Conservation (phyloP, 2,888 invertebrate species). For the Xiphydria camelus region DNA sequence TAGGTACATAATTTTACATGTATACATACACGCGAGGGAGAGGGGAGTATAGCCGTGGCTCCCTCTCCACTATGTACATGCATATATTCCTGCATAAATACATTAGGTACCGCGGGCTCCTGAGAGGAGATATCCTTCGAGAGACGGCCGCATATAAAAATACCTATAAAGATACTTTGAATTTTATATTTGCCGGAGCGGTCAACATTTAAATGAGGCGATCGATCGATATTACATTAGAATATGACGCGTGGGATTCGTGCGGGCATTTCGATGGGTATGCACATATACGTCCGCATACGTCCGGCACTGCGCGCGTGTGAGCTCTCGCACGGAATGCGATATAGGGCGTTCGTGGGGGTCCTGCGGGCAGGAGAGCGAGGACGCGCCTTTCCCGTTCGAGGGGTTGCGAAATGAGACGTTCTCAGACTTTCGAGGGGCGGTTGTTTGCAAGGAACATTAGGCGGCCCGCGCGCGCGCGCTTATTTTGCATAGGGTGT, state of each 20-base stretch:
- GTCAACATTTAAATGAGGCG: conserved; percentile 54
- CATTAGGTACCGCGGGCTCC: conserved; percentile 35
- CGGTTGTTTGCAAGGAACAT: conserved; percentile 23
- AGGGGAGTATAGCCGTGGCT: conserved; percentile 4
- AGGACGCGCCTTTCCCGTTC: conserved; percentile 16
- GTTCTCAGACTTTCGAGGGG: conserved; percentile 34
- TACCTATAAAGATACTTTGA: conserved; percentile 52
- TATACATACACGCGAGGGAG: conserved; percentile 13
- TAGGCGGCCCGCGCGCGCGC: conserved; percentile 17
- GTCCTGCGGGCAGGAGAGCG: conserved; percentile 12
- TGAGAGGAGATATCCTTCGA: conserved; percentile 20
- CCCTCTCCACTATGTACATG: conserved; percentile 40
- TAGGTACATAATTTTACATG: conserved; percentile 23
- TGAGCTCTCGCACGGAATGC: too few species aligned
- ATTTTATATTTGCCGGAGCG: conserved; percentile 50
- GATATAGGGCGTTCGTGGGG: too few species aligned
- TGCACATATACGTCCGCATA: background rate
- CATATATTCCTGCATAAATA: conserved; percentile 54
- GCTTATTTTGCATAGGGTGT: background rate
- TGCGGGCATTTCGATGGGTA: background rate
- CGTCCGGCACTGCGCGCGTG: too few species aligned
- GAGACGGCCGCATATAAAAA: conserved; percentile 45
- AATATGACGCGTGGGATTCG: conserved; percentile 23
- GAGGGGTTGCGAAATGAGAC: conserved; percentile 33
- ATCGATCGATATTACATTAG: conserved; percentile 44